Base-by-base conservation (phyloP, 2,888 invertebrate genomes). In the Alentia gelatinosa region DNA sequence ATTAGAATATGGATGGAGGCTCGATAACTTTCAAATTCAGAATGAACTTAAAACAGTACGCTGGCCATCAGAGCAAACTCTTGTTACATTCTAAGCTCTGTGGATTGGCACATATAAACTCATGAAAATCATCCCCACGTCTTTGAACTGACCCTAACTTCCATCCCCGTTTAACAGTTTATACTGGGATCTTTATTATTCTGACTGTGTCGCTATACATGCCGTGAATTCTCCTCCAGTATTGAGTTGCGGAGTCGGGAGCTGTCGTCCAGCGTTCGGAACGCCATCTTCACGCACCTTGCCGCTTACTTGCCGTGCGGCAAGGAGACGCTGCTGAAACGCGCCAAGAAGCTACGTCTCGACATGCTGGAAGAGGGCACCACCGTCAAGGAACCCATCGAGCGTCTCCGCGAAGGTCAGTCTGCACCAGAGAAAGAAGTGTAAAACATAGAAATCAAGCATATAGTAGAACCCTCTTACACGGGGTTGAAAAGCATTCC, bases 311-410 rank as follows among this genome's bases (percentile, higher is more conserved):
- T 97, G 90, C 97, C 97, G 4, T 97, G 97, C 94, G 97, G 97
- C 75, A 97, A 97, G 95, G 96, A 97, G 88, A 97, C 97, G 0
- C 95, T 97, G 68, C 95, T 97, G 92, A 97, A 97, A 93, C 96
- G 97, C 89, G 97, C 97, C 50, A 97, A 97, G 94, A 97, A 97
- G 93, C 95, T 97, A 40, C 95, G 96, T 63, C 95, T 96, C 9
- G 96, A 83, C 30, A 75, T 9, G 56, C 19, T 19, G 23, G n/a
- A n/a, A n/a, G 12, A 56, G 19, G 5, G 39, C 0, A 19, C 37
- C 39, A 79, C 4, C 74, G 15, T 96, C 90, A 96, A 96, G 92
- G 96, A 96, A 91, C 96, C 97, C 3, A 94, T 97, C 91, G 94
- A 95, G 63, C 95, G 94, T 91, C 94, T 96, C 3, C 95, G 94